Evolutionary conservation across 2,888 invertebrate species (phyloP).

Genomic region (Cheilosia impressa): DNA sequence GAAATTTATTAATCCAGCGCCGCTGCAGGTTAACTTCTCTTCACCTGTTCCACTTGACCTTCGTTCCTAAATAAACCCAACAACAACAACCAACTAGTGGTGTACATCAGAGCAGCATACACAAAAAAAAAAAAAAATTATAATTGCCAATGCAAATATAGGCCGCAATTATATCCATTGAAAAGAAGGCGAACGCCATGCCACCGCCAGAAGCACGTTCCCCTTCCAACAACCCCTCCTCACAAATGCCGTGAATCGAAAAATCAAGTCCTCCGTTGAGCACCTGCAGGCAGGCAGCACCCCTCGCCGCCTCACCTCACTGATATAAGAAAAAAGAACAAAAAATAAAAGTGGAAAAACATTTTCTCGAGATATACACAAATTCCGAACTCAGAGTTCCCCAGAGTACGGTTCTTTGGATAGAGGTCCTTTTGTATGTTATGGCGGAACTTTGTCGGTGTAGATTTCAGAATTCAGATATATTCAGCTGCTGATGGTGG

Average conservation of each 20-base stretch:
- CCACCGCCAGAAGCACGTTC: slow-evolving; percentile 13
- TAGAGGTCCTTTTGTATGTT: slow-evolving; percentile 62
- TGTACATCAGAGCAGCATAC: too few relatives aligned
- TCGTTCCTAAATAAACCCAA: slow-evolving; percentile 25
- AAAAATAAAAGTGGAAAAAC: slow-evolving; percentile 25
- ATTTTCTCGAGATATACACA: slow-evolving; percentile 52
- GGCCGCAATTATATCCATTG: slow-evolving; percentile 58
- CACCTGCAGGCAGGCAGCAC: slow-evolving; percentile 46
- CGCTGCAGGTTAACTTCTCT: slow-evolving; percentile 48
- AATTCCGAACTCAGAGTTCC: slow-evolving; percentile 48
- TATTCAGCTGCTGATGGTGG: neutral
- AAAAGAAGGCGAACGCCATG: slow-evolving; percentile 28
- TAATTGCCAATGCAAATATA: slow-evolving; percentile 68
- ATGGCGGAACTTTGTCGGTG: slow-evolving; percentile 41
- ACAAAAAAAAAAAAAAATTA: slow-evolving; percentile 5
- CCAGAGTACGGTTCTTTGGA: slow-evolving; percentile 47
- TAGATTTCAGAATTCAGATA: slow-evolving; percentile 32
- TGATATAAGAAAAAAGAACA: neutral
- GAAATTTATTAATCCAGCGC: slow-evolving; percentile 17
- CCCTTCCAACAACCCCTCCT: slow-evolving; percentile 2
- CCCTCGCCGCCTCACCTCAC: slow-evolving; percentile 2
- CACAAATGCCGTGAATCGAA: slow-evolving; percentile 46
- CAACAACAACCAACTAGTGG: slow-evolving; percentile 19
- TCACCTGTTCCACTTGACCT: slow-evolving; percentile 62
- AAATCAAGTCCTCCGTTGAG: slow-evolving; percentile 40